Evolutionary conservation across 2,888 invertebrate genomes (phyloP), one percentile per base, ranked within the genome.

Genomic region (Amphipoea oculea): DNA sequence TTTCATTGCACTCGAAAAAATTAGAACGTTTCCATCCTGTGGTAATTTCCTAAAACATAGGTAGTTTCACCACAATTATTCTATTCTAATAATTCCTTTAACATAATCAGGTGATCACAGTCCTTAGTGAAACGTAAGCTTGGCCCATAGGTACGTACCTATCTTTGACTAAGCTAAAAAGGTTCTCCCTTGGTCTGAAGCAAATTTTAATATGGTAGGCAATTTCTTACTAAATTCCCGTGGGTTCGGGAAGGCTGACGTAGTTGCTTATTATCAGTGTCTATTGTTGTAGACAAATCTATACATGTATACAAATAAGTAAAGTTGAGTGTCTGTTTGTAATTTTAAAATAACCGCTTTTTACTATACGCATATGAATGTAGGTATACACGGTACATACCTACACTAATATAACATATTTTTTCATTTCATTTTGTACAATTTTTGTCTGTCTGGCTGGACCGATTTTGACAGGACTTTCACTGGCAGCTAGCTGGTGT

Each of bases 131-230:
- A n/a, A 63, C 14, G 17, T 74, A 68, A 75, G 62, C 12, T 57
- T 75, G 7, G 6, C 40, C 54, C 68, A 69, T 48, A 29, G 14
- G 20, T 66, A 63, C 20, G 4, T 36, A 62, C 36, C n/a, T 69
- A 51, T 40, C 40, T 45, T 23, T 20, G 67, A 62, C 62, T 66
- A 72, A 81, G 48, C 54, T 29, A n/a, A 81, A 83, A 81, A 78
- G 79, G 79, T 84, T 83, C 45, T 82, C 23, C 40, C n/a, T 29
- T 57, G 51, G 54, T 77, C 42, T 67, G n/a, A 45, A 83, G 67
- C 29, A 66, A 66, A 71, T 71, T 36, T 36, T 36, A 36, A 36
- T 36, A 51, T 23, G 0, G 23, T 62, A 54, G 54, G 62, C 45
- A 54, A 54, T 67, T 68, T 23, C 17, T 54, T 62, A 29, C 11